phyloP scores from a whole-genome alignment of 2,888 invertebrate genomes.

The Microdon myrmicae region DNA sequence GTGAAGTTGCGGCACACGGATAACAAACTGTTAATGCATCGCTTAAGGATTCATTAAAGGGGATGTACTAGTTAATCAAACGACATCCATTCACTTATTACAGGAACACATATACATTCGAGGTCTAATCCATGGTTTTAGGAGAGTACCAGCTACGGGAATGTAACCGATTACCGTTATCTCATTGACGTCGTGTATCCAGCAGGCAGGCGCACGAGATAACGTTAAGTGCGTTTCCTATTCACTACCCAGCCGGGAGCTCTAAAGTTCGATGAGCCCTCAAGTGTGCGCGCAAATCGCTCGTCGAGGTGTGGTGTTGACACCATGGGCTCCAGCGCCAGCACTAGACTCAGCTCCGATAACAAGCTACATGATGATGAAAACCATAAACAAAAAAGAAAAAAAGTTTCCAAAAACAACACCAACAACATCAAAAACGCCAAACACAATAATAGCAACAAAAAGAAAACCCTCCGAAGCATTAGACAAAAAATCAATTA shows the following conservation, averaged over 20 bases:
- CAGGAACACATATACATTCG: conserved; percentile 24
- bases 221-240: conserved; percentile 51
- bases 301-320: conserved; percentile 48
- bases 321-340: conserved; percentile 27
- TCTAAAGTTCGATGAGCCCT: conserved; percentile 27
- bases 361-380: conserved; percentile 25
- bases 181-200: conserved; percentile 44
- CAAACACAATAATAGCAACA: conserved; percentile 54
- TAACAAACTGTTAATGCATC: conserved; percentile 1
- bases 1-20: not conserved
- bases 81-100: conserved; percentile 23
- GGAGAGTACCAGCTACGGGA: conserved; percentile 36
- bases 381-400: conserved; percentile 17
- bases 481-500: conserved; percentile 66
- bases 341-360: conserved; percentile 24
- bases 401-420: conserved; percentile 4
- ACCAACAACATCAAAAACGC: conserved; percentile 23
- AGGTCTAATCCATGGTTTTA: conserved; percentile 21
- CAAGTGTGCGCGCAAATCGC: conserved; percentile 43
- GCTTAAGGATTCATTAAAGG: not conserved
- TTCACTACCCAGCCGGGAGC: conserved; percentile 29
- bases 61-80: too few relatives aligned
- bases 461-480: conserved; percentile 61
- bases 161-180: conserved; percentile 49
- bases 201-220: conserved; percentile 26